Conservation (phyloP, 2,888 invertebrate genomes). For the Erannis defoliaria region DNA sequence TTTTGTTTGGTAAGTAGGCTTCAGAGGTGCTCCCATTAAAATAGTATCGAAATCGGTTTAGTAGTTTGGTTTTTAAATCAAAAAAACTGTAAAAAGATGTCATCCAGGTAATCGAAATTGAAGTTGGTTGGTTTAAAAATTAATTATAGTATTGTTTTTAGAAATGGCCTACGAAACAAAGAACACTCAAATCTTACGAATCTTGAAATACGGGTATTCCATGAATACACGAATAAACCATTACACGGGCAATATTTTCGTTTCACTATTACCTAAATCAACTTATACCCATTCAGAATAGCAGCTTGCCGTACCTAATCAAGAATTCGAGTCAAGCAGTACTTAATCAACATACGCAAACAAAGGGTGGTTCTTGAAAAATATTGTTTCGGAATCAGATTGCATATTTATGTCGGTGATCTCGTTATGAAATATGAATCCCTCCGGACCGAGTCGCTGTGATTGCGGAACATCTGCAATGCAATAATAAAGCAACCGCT, state of each 20-base stretch:
- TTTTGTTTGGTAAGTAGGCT: too few species aligned
- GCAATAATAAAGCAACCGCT: constrained; percentile 44
- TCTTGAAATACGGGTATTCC: too few species aligned
- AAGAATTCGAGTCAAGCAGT: constrained; percentile 33
- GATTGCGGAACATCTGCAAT: constrained; percentile 41
- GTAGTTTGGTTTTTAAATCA: too few species aligned
- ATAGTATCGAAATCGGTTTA: too few species aligned
- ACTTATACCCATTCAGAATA: not conserved
- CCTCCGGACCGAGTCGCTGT: constrained; percentile 26
- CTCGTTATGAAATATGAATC: constrained; percentile 47
- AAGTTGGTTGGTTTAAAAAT: too few species aligned
- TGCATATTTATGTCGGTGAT: constrained; percentile 47
- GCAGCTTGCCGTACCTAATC: constrained; percentile 13
- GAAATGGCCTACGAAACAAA: too few species aligned
- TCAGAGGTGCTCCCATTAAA: too few species aligned
- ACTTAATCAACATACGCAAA: constrained; percentile 35
- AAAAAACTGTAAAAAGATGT: too few species aligned
- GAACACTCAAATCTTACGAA: too few species aligned
- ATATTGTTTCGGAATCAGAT: constrained; percentile 37
- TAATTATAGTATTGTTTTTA: too few species aligned
- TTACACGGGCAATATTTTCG: not conserved
- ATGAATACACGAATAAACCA: too few species aligned
- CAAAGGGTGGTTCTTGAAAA: constrained; percentile 39
- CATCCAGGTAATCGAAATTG: too few species aligned
- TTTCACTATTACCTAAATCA: not conserved